Conservation (phyloP, 1,140 invertebrate species). For the Berghia stephanieae region DNA sequence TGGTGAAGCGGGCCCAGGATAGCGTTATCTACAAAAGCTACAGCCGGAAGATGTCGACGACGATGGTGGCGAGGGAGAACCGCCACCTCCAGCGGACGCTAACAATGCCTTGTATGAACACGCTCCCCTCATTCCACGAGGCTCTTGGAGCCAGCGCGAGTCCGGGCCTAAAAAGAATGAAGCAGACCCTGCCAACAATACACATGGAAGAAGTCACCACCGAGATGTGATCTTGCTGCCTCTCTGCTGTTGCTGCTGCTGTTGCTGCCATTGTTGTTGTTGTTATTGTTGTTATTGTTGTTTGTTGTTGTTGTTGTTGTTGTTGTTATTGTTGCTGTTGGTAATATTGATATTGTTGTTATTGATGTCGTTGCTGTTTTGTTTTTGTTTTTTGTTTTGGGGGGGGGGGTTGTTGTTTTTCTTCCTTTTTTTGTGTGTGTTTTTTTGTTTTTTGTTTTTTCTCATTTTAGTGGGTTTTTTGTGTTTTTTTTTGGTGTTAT, state of each 20-base stretch:
- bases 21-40: conserved; percentile 64
- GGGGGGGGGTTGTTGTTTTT: not conserved
- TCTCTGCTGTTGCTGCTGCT: not conserved
- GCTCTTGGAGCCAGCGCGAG: conserved; percentile 39
- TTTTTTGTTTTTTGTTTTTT: too few species aligned
- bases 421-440: too few species aligned
- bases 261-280: not conserved
- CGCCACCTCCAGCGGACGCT: conserved; percentile 53
- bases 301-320: not conserved
- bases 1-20: conserved; percentile 58
- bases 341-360: not conserved
- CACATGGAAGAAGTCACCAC: conserved; percentile 48
- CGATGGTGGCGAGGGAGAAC: conserved; percentile 59
- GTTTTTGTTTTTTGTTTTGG: not conserved
- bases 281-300: not conserved
- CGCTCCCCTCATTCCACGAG: conserved; percentile 40
- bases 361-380: not conserved
- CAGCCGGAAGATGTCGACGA: conserved; percentile 56
- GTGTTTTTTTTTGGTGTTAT: too few species aligned
- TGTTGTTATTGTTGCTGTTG: not conserved
- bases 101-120: conserved; percentile 50
- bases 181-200: conserved; percentile 34
- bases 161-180: too few species aligned
- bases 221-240: conserved; percentile 42
- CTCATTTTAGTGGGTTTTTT: too few species aligned